A percentile compares a stretch with the other conserved stretches of the same genome.
phyloP scores from a whole-genome alignment of 2,888 invertebrate species.

The Pristionchus mayeri region DNA sequence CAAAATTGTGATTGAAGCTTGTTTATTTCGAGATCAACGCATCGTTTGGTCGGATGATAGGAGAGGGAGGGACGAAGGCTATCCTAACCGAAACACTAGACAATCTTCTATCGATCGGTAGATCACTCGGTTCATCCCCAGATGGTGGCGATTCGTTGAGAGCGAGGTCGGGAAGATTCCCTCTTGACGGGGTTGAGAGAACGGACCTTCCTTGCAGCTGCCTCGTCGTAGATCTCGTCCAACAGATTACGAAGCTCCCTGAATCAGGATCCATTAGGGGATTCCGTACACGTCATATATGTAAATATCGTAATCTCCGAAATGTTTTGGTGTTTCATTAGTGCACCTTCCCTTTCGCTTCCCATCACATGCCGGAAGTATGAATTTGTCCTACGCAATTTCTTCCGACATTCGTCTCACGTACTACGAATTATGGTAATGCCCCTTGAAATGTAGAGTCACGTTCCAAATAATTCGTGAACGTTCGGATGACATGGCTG shows the following conservation, averaged over 20 bases:
- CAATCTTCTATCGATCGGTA: constrained; percentile 17
- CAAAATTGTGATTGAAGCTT: not conserved
- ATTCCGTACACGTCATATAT: too few species aligned
- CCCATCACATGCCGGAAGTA: not conserved
- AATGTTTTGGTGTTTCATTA: not conserved
- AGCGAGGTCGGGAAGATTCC: not conserved
- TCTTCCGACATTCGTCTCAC: not conserved
- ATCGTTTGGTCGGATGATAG: not conserved
- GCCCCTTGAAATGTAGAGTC: not conserved
- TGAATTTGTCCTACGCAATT: not conserved
- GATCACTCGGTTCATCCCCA: constrained; percentile 11
- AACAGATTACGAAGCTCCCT: not conserved
- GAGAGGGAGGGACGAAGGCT: not conserved
- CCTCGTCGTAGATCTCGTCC: constrained; percentile 20
- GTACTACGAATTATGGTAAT: not conserved
- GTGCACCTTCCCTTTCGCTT: not conserved
- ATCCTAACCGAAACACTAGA: constrained; percentile 5
- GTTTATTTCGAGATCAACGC: constrained; percentile 29
- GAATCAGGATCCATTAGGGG: not conserved
- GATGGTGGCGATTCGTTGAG: constrained; percentile 4
- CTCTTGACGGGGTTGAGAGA: not conserved
- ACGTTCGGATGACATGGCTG: not conserved
- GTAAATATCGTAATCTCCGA: not conserved
- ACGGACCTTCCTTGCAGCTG: not conserved
- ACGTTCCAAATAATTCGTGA: not conserved